Evolutionary conservation across 2,797 vertebrate species (phyloP), one percentile per base, ranked within the genome.

Genomic region (Anguilla pacifica): DNA sequence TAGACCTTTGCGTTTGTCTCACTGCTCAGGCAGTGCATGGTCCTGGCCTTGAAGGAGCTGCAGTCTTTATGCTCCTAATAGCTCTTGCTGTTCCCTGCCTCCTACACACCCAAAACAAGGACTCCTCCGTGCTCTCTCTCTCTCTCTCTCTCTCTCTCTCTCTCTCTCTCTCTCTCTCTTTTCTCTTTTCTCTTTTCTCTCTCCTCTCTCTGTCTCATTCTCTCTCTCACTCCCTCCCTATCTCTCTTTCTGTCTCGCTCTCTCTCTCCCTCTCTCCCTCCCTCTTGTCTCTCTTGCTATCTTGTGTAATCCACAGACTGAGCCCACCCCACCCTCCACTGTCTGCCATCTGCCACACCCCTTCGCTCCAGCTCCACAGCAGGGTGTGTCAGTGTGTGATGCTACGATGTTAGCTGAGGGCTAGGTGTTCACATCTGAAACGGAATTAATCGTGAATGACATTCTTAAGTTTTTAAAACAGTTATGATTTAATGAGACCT

Each of bases 21-120:
- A 35, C 1, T 35, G 31, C 28, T 31, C 31, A 35, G 1, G 19
- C 17, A 46, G 35, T 79, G 43, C 77, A 19, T 74, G 9, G 3
- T 19, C 39, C 39, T 22, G 39, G 88, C 89, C 88, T 84, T 88
- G 90, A 91, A 88, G 90, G 88, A 88, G 72, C 90, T 74, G 85
- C 91, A 0, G 89, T 91, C 90, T 94, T 92, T 94, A 90, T 93
- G 22, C 91, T 85, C 85, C 94, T 95, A 94, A 94, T 91, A 94
- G 90, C 91, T 88, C 88, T 95, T 95, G 94, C 93, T 94, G 93
- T 91, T 90, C 89, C 86, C 91, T 2, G 95, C 94, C 94, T 90
- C 95, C 95, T 92, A 95, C 94, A 88, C 90, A 86, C 86, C 31
- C 72, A 15, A 39, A 35, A 15, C 28, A 74, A 74, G 72, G 72